These are phyloP conservation scores for Cosmia pyralina DNA, from an alignment of 2,888 invertebrate genomes.

Conservation along the genomic window DNA sequence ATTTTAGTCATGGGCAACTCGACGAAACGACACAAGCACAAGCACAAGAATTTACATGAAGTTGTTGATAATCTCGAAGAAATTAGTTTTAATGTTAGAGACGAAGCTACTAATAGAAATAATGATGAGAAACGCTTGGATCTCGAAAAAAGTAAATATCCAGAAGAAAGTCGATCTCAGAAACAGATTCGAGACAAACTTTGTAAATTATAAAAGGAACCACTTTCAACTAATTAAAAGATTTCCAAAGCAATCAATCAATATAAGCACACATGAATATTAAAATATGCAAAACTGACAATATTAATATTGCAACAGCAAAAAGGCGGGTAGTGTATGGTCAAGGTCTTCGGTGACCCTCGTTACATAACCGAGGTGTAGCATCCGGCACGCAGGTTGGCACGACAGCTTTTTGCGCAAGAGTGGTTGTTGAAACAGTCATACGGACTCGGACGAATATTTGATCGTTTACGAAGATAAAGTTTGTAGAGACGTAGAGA, in stretches of 20 bases:
- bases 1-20: background rate
- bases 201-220: constrained; percentile 6
- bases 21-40: no score
- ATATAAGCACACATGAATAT: background rate
- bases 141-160: background rate
- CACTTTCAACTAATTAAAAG: constrained; percentile 13
- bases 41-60: background rate
- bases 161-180: constrained; percentile 13
- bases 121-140: background rate
- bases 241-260: constrained; percentile 29
- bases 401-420: constrained; percentile 44
- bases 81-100: background rate
- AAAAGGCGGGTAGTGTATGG: constrained; percentile 7
- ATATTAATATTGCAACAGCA: background rate
- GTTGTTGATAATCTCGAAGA: background rate
- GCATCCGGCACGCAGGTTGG: constrained; percentile 41
- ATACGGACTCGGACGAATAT: background rate
- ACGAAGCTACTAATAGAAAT: background rate
- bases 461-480: constrained; percentile 10
- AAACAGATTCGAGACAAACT: background rate
- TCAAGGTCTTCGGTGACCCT: constrained; percentile 45
- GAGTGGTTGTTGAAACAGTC: constrained; percentile 25
- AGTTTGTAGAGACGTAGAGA: background rate
- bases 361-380: constrained; percentile 27
- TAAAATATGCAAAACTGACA: constrained; percentile 15